A percentile compares a stretch with the other conserved stretches of the same genome.
Conservation (phyloP, 1,140 invertebrate genomes). For the Zaprionus kolodkinae region DNA sequence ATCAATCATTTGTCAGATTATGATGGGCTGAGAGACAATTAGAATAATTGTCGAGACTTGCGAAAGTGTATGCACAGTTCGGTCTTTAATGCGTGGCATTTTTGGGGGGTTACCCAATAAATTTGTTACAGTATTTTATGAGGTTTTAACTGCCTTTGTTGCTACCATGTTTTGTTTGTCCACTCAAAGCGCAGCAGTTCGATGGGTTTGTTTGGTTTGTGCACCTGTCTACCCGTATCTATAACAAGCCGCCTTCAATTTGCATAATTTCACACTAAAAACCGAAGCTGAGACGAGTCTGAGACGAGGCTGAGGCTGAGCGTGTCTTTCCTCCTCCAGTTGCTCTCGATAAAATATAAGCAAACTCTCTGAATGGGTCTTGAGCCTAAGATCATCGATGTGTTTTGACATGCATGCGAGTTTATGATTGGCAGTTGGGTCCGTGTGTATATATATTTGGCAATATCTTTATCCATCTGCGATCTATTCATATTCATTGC, state of each 20-base stretch:
- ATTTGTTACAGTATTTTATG: slow-evolving; percentile 80
- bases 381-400: slow-evolving; percentile 29
- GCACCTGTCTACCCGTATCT: slow-evolving; percentile 50
- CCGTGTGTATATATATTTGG: slow-evolving; percentile 50
- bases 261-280: slow-evolving; percentile 77
- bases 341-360: slow-evolving; percentile 6
- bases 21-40: background rate
- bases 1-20: background rate
- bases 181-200: slow-evolving; percentile 42
- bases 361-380: slow-evolving; percentile 30
- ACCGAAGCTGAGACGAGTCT: slow-evolving; percentile 20
- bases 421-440: slow-evolving; percentile 74
- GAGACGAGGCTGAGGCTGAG: slow-evolving; percentile 15
- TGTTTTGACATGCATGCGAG: slow-evolving; percentile 72
- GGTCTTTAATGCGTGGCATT: background rate
- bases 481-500: slow-evolving; percentile 62
- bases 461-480: slow-evolving; percentile 51
- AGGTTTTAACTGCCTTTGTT: slow-evolving; percentile 79
- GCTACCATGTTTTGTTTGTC: slow-evolving; percentile 71
- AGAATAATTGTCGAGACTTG: background rate
- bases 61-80: slow-evolving; percentile 34
- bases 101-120: slow-evolving; percentile 61
- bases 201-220: slow-evolving; percentile 60
- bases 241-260: slow-evolving; percentile 64
- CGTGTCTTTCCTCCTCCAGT: slow-evolving; percentile 36